Conservation (phyloP, 2,888 invertebrate species). For the Smittia sp. region DNA sequence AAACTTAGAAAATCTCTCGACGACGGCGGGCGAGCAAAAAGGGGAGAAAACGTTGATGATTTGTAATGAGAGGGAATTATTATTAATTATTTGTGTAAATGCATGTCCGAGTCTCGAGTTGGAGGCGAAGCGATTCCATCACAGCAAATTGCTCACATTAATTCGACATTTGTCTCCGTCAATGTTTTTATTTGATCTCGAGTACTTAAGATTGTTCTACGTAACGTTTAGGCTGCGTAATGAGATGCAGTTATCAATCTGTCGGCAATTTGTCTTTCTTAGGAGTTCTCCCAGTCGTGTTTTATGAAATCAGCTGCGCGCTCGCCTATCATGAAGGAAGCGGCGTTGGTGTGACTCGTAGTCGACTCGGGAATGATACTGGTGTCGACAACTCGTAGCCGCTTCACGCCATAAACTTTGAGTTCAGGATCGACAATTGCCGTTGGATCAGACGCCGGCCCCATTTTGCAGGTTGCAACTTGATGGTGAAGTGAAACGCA, state of each 20-base stretch:
- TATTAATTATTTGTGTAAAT: slow-evolving; percentile 38
- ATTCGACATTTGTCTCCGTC: slow-evolving; percentile 34
- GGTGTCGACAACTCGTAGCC: slow-evolving; percentile 66
- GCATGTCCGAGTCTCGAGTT: neutral
- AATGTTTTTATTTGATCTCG: slow-evolving; percentile 5
- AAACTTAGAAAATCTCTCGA: neutral
- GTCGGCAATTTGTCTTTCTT: slow-evolving; percentile 12
- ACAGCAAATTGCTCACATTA: slow-evolving; percentile 33
- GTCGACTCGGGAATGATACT: slow-evolving; percentile 65
- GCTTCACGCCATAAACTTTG: slow-evolving; percentile 60
- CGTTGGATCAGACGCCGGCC: slow-evolving; percentile 59
- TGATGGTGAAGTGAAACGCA: slow-evolving; percentile 65
- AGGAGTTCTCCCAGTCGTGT: neutral
- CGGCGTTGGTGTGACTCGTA: slow-evolving; percentile 67
- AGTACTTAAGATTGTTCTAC: neutral
- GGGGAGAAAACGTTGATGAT: slow-evolving; percentile 28
- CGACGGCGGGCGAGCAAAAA: neutral
- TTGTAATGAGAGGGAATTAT: slow-evolving; percentile 36
- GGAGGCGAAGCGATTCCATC: slow-evolving; percentile 28
- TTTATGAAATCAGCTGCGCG: slow-evolving; percentile 64
- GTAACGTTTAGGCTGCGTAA: slow-evolving; percentile 10
- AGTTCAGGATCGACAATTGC: slow-evolving; percentile 66
- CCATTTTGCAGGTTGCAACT: slow-evolving; percentile 71
- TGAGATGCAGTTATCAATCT: slow-evolving; percentile 24
- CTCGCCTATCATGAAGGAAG: slow-evolving; percentile 70